A percentile compares a stretch with the other conserved stretches of the same genome.
Evolutionary conservation across 2,888 invertebrate species (phyloP).

Genomic region (Philereme transversata): DNA sequence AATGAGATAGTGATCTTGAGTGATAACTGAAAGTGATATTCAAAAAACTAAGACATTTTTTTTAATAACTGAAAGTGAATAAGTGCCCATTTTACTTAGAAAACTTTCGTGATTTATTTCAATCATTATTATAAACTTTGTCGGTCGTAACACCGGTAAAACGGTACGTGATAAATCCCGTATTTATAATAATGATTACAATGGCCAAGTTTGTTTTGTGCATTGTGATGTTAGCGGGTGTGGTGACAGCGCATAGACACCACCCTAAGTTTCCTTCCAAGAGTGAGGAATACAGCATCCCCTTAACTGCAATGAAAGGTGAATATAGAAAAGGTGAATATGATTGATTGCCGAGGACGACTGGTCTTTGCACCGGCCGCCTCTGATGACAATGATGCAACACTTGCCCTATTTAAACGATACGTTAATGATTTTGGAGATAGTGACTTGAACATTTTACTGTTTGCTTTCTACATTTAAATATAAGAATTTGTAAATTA

Average conservation of each 20-base stretch:
- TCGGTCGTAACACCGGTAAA: too few relatives aligned
- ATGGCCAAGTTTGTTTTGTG: slow-evolving; percentile 67
- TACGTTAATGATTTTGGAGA: slow-evolving; percentile 11
- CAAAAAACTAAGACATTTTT: neutral
- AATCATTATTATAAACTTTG: too few relatives aligned
- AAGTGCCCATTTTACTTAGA: slow-evolving; percentile 1
- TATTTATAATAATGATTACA: slow-evolving; percentile 33
- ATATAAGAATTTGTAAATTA: too few relatives aligned
- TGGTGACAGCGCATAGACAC: slow-evolving; percentile 54
- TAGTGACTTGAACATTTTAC: slow-evolving; percentile 1
- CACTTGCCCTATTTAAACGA: slow-evolving; percentile 21
- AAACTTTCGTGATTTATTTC: too few relatives aligned
- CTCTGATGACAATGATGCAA: slow-evolving; percentile 30
- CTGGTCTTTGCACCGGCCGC: neutral
- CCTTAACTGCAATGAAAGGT: slow-evolving; percentile 41
- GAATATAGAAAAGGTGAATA: slow-evolving; percentile 64
- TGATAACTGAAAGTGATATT: slow-evolving; percentile 43
- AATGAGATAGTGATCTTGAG: slow-evolving; percentile 42
- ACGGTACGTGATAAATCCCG: too few relatives aligned
- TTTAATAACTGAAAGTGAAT: slow-evolving; percentile 38
- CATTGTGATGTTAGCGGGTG: slow-evolving; percentile 60
- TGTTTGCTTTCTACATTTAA: neutral
- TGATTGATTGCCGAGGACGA: slow-evolving; percentile 13
- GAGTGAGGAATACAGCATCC: slow-evolving; percentile 45
- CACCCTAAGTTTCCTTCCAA: slow-evolving; percentile 69